These are phyloP conservation scores for Stigmatopora argus DNA, from an alignment of 2,113 vertebrate genomes.

Conservation along the genomic window DNA sequence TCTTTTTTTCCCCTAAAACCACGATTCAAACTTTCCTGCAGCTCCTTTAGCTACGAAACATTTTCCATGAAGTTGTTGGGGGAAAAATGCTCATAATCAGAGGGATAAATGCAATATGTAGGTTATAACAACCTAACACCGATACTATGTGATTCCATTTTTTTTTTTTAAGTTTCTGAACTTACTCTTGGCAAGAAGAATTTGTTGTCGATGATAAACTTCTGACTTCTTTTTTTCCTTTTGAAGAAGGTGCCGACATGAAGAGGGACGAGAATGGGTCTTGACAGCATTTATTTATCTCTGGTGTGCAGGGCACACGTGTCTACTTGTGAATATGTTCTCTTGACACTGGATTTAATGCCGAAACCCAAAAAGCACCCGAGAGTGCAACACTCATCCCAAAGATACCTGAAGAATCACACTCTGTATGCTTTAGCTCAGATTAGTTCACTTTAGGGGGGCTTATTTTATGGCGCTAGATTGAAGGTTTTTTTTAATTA, in stretches of 20 bases:
- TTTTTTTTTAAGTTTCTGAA: conserved; percentile 29
- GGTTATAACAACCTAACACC: conserved; percentile 36
- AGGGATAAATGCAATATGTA: conserved; percentile 49
- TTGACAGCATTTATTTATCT: conserved; percentile 41
- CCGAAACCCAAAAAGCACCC: conserved; percentile 59
- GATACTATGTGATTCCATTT: conserved; percentile 45
- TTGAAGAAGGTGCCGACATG: conserved; percentile 36
- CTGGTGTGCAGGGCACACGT: conserved; percentile 28
- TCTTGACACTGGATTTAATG: conserved; percentile 48
- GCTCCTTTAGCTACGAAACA: conserved; percentile 40
- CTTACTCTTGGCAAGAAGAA: conserved; percentile 13
- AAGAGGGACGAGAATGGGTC: conserved; percentile 35
- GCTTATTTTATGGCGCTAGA: conserved; percentile 30
- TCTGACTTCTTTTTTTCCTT: conserved; percentile 21
- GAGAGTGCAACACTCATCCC: conserved; percentile 47
- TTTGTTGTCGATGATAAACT: conserved; percentile 23
- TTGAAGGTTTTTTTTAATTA: background rate
- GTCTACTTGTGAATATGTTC: conserved; percentile 38
- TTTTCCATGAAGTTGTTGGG: conserved; percentile 20
- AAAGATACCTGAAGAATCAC: conserved; percentile 46
- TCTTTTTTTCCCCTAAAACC: conserved; percentile 33
- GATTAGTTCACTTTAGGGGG: conserved; percentile 24
- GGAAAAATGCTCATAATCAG: conserved; percentile 18
- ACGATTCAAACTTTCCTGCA: conserved; percentile 32
- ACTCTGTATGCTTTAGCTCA: conserved; percentile 16